Evolutionary conservation across 2,888 invertebrate genomes (phyloP), one percentile per base, ranked within the genome.

Genomic region (Deroplatys truncata): DNA sequence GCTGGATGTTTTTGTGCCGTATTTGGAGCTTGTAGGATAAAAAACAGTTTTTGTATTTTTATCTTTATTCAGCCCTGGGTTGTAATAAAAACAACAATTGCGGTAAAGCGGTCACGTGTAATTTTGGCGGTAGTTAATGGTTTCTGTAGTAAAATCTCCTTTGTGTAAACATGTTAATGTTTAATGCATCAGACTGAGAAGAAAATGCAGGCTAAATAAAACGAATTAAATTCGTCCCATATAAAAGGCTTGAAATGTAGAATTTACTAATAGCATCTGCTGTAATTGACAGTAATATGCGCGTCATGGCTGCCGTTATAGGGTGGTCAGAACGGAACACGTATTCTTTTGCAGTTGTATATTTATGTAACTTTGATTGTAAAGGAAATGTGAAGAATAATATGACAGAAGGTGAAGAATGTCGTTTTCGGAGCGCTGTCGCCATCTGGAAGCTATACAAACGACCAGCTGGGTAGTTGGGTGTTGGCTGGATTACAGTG

Each of bases 381-480:
- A 20, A 72, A 72, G 25, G 56, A 72, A 72, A 72, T 72, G 25
- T 16, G 5, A 72, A 72, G 56, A 20, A 72, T n/a, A n/a, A n/a
- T 20, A 72, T 72, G 56, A 20, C 56, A 72, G 56, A 72, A 72
- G 56, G 56, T 20, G 20, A 35, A n/a, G 35, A 28, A 82, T 35
- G 35, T 82, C 35, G 15, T 25, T 83, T 35, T 87, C 28, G 83
- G n/a, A 83, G 29, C 82, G 83, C 35, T 87, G 87, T 87, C 87
- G 87, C 87, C 87, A 87, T 87, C 87, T 87, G 87, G 85, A 85
- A 49, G 43, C 85, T 49, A 43, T 85, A 43, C 13, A 43, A 20
- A n/a, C 85, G 87, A 87, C 87, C 87, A 87, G 87, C 87, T 87
- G 87, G 82, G 35, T 87, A 83, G 87, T 87, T 87, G 82, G 87